Evolutionary conservation across 2,113 vertebrate species (phyloP).

Genomic region (Nothoprocta pentlandii): DNA sequence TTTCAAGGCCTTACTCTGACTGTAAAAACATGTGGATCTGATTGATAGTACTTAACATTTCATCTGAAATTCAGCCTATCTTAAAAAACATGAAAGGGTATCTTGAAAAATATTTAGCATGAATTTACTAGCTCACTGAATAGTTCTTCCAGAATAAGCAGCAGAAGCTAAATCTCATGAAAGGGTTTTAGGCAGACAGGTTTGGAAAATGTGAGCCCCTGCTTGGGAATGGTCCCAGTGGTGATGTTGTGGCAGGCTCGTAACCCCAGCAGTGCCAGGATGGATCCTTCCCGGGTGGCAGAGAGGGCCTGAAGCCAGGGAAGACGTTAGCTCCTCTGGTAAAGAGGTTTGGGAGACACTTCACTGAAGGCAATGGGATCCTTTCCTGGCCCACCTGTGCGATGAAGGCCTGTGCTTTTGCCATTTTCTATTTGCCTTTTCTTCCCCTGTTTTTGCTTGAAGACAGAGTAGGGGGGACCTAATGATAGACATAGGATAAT

Average conservation of each 20-base stretch:
- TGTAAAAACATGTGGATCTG: background rate
- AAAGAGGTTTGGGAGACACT: background rate
- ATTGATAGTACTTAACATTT: background rate
- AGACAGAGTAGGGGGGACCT: background rate
- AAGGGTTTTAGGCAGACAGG: background rate
- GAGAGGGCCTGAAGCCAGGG: background rate
- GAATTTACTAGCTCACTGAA: fast-evolving
- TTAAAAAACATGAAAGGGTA: background rate
- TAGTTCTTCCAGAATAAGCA: background rate
- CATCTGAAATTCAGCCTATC: background rate
- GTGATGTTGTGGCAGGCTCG: background rate
- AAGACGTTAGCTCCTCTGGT: too few relatives aligned
- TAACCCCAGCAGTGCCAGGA: background rate
- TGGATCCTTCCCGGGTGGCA: background rate
- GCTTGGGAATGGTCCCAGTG: background rate
- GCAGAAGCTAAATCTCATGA: background rate
- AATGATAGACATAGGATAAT: fast-evolving
- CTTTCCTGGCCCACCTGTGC: background rate
- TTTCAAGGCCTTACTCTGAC: background rate
- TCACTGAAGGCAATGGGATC: background rate
- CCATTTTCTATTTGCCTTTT: background rate
- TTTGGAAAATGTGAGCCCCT: too few relatives aligned
- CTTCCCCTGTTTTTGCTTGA: background rate
- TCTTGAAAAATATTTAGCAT: background rate
- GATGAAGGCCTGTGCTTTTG: background rate